These are phyloP conservation scores for Parazoanthus atlanticus DNA, from an alignment of 92 coral and sea anemone species.

Conservation along the genomic window DNA sequence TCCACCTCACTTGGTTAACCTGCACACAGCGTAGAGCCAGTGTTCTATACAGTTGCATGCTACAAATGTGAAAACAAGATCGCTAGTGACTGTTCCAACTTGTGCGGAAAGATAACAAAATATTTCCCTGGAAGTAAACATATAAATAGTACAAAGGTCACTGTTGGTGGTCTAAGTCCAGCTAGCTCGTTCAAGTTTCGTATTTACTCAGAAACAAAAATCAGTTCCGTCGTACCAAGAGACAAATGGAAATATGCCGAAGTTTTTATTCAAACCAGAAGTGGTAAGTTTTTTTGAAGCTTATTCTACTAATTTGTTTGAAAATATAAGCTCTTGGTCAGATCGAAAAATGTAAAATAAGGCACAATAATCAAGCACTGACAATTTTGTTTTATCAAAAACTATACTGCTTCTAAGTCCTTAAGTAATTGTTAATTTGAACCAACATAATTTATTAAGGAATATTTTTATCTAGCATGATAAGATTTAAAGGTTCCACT, in stretches of 20 bases:
- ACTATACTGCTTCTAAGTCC: background rate
- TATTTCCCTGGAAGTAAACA: slow-evolving; percentile 12
- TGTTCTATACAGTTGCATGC: slow-evolving; percentile 24
- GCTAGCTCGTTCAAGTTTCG: slow-evolving; percentile 36
- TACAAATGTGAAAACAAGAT: slow-evolving; percentile 21
- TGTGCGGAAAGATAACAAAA: slow-evolving; percentile 18
- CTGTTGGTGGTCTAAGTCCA: slow-evolving; percentile 24
- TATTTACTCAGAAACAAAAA: slow-evolving; percentile 33
- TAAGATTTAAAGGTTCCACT: no score
- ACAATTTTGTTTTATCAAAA: background rate
- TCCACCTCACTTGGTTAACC: slow-evolving; percentile 23
- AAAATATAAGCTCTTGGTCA: no score
- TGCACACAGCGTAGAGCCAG: slow-evolving; percentile 7
- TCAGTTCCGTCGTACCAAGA: slow-evolving; percentile 22
- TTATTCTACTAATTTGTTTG: no score
- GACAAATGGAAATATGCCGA: slow-evolving; percentile 38
- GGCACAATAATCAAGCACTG: background rate
- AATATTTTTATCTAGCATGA: background rate
- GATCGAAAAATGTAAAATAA: no score
- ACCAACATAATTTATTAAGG: background rate
- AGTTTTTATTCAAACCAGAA: slow-evolving; percentile 25
- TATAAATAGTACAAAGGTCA: background rate
- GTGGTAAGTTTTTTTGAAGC: slow-evolving; percentile 10
- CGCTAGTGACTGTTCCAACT: background rate
- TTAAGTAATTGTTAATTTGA: background rate